These are phyloP conservation scores for Amblyraja radiata DNA, from an alignment of 2,797 vertebrate species.

Conservation along the genomic window DNA sequence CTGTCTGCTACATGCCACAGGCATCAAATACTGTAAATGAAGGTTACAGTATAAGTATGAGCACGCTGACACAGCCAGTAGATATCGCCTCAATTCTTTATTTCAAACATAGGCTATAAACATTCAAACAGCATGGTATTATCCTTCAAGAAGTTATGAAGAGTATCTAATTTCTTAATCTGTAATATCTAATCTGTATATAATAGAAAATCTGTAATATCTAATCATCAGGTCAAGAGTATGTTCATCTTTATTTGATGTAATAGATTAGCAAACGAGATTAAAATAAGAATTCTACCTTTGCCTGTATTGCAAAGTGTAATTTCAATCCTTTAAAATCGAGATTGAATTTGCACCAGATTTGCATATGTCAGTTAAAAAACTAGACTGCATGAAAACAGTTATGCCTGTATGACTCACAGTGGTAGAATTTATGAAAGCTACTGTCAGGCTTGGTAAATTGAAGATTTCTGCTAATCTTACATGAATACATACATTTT, in stretches of 20 bases:
- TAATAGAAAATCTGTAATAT: too few relatives aligned
- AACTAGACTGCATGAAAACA: background rate
- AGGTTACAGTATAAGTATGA: background rate
- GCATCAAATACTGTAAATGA: constrained; percentile 22
- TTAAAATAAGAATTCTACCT: background rate
- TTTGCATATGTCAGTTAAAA: background rate
- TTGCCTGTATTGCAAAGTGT: background rate
- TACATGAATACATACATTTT: background rate
- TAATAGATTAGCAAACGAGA: background rate
- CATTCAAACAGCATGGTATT: background rate
- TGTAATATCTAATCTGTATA: too few relatives aligned
- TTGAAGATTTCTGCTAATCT: background rate
- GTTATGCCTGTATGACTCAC: background rate
- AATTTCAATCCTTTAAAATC: background rate
- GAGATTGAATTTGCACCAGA: background rate
- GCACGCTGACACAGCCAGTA: constrained; percentile 1
- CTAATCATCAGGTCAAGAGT: background rate
- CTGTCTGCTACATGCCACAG: constrained; percentile 30
- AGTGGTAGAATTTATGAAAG: background rate
- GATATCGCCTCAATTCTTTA: background rate
- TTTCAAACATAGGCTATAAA: background rate
- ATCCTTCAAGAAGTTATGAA: constrained; percentile 25
- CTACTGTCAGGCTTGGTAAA: background rate
- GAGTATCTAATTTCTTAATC: background rate
- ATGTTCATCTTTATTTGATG: background rate